Percentiles rank a stretch among this genome's conserved stretches.
phyloP scores from a whole-genome alignment of 2,797 vertebrate species.

The Australoheros facetus region DNA sequence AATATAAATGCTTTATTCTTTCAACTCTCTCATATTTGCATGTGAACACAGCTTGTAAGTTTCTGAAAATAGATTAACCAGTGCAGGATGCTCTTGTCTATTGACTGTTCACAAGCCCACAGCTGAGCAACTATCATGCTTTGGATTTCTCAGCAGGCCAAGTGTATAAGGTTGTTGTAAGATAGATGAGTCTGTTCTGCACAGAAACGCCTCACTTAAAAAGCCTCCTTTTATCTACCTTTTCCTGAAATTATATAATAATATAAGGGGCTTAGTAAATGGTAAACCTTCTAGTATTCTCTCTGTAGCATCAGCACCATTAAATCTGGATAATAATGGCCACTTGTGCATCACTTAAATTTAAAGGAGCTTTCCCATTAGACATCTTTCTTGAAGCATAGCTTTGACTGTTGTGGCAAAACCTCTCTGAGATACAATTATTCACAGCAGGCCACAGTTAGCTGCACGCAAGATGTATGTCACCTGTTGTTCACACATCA shows the following conservation, averaged over 20 bases:
- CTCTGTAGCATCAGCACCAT: constrained; percentile 3
- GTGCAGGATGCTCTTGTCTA: not conserved
- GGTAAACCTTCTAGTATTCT: not conserved
- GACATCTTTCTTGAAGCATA: constrained; percentile 15
- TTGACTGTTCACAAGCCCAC: not conserved
- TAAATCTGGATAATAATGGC: constrained; percentile 15
- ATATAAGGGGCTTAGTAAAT: not conserved
- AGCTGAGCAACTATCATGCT: not conserved
- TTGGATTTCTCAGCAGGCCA: not conserved
- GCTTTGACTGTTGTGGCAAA: constrained; percentile 44
- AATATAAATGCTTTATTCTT: constrained; percentile 39
- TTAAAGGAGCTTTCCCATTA: constrained; percentile 19
- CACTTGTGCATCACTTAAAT: constrained; percentile 28
- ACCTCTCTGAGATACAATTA: constrained; percentile 53
- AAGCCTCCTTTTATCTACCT: not conserved
- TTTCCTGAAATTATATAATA: too few species aligned
- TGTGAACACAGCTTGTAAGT: constrained; percentile 14
- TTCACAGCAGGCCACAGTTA: constrained; percentile 44
- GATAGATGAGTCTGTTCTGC: not conserved
- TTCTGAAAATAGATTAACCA: not conserved
- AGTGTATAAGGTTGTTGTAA: not conserved
- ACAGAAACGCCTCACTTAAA: not conserved
- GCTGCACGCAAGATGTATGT: constrained; percentile 46
- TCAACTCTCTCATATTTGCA: constrained; percentile 19
- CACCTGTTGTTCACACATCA: constrained; percentile 68